phyloP scores from a whole-genome alignment of 2,797 vertebrate species.

The Micropoecilia bifurca region DNA sequence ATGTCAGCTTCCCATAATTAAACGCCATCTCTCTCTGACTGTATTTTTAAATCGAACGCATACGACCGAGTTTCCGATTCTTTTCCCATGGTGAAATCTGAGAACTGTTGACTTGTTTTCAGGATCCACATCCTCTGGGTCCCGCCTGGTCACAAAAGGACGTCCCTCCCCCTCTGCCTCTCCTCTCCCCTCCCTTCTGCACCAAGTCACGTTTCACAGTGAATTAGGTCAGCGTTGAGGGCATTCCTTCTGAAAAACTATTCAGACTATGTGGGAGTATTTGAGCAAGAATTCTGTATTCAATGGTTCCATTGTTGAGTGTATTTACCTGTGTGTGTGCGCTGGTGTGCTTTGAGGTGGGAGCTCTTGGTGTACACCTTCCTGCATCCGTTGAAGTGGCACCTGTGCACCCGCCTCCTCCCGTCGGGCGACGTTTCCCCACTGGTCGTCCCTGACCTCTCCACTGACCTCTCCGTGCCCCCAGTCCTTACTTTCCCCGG shows the following conservation, averaged over 20 bases:
- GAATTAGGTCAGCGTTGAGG: conserved; percentile 74
- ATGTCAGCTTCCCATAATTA: conserved; percentile 64
- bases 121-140: conserved; percentile 65
- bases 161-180: conserved; percentile 15
- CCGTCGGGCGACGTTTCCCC: conserved; percentile 91
- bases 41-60: conserved; percentile 4
- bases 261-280: conserved; percentile 52
- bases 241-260: conserved; percentile 67
- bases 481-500: conserved; percentile 88
- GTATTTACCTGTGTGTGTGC: conserved; percentile 93
- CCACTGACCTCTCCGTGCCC: conserved; percentile 80
- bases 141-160: conserved; percentile 46
- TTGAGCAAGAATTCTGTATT: conserved; percentile 8
- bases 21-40: background rate
- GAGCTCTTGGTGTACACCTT: conserved; percentile 99
- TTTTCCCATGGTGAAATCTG: conserved; percentile 70
- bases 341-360: conserved; percentile 98
- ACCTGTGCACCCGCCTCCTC: conserved; percentile 91
- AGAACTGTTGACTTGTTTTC: conserved; percentile 69
- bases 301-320: background rate
- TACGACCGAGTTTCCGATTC: background rate
- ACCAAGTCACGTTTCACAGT: conserved; percentile 67
- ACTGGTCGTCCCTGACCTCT: conserved; percentile 83
- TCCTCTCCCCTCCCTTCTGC: conserved; percentile 18
- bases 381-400: conserved; percentile 95